Base-by-base conservation (phyloP, 2,113 vertebrate genomes). In the Cairina moschata region DNA sequence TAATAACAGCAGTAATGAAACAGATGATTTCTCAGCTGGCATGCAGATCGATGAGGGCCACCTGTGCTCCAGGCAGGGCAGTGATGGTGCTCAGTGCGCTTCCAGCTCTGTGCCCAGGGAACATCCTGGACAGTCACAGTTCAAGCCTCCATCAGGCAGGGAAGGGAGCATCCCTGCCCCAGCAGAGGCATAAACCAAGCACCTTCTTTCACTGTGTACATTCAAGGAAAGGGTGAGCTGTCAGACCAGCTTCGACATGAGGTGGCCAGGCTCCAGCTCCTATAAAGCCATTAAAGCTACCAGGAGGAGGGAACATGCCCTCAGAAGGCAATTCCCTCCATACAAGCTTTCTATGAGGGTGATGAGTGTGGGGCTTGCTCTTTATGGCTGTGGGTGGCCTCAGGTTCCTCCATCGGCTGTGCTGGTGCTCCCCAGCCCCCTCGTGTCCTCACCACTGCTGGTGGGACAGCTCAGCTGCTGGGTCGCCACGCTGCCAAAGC, bases 401-500 rank as follows among this genome's bases (percentile, higher is more conserved):
- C 12, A 0, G 44, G 25, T 31, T 66, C 46, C 46, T 72, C 40
- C 66, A 36, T 7, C 4, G 13, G 11, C 32, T 20, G 25, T 40
- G 20, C 25, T 81, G 0, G 42, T 40, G 44, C 25, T 65, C 36
- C 50, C 26, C 13, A 65, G 55, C 28, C 29, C 29, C 5, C 31
- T 26, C 7, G 12, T 13, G 25, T 42, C 50, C 48, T 68, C 50
- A 36, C 21, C 0, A 0, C 36, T 73, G 48, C 40, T 2, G 0
- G 23, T 5, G 14, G 52, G 28, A 56, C 52, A 66, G 32, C 58
- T 81, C 42, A 84, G 55, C 31, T 29, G 16, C 72, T 55, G 11
- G 5, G n/a, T 31, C 50, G 48, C 11, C 2, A 3, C 10, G 23
- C 42, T 1, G n/a, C 2, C 0, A 1, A 69, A 22, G 77, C 7